These are phyloP conservation scores for Apistogramma diplotaenia DNA, from an alignment of 2,113 vertebrate genomes.

Conservation along the genomic window DNA sequence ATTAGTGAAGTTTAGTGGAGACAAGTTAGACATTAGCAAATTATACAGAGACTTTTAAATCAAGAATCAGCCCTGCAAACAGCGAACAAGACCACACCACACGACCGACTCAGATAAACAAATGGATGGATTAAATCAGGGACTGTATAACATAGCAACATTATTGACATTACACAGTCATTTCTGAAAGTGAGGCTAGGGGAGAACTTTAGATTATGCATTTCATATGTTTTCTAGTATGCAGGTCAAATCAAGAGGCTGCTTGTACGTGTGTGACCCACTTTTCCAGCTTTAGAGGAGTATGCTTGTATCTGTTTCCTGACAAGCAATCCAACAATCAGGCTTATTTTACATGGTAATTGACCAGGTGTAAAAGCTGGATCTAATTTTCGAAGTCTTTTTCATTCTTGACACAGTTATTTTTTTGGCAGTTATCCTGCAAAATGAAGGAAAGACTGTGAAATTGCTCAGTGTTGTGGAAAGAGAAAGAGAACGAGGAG, in stretches of 20 bases:
- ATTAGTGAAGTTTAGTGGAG: not conserved
- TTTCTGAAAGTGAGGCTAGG: not conserved
- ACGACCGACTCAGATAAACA: not conserved
- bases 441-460: not conserved
- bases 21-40: not conserved
- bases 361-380: not conserved
- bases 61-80: not conserved
- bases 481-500: not conserved
- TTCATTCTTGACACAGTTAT: not conserved
- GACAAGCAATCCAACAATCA: not conserved
- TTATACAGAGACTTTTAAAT: not conserved
- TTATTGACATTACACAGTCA: not conserved
- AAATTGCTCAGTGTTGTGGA: not conserved
- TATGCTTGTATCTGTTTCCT: not conserved
- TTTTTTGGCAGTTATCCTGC: not conserved
- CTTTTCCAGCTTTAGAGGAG: not conserved
- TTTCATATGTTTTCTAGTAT: not conserved
- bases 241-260: not conserved
- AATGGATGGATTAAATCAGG: not conserved
- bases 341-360: not conserved
- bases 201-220: not conserved
- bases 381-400: not conserved
- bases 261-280: not conserved
- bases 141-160: not conserved
- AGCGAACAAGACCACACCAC: no score